Conservation (phyloP, 1,140 invertebrate species). For the Oppia nitens region DNA sequence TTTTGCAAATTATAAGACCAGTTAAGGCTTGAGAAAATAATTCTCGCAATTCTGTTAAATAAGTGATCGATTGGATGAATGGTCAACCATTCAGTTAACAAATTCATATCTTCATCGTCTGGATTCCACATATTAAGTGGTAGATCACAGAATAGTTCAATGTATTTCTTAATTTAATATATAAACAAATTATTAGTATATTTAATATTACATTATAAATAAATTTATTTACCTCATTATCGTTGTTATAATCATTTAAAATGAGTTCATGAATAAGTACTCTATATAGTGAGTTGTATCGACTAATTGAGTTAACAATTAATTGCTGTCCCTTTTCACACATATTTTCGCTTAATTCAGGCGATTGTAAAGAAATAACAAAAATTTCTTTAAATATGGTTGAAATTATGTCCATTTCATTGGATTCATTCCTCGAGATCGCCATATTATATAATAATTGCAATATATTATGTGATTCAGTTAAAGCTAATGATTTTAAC, state of each 20-base stretch:
- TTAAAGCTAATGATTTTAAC: slow-evolving; percentile 2
- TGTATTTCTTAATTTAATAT: not conserved
- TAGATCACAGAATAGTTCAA: slow-evolving; percentile 12
- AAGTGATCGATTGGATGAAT: not conserved
- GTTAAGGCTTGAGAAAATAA: slow-evolving; percentile 13
- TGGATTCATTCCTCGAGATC: slow-evolving; percentile 1
- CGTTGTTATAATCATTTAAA: not conserved
- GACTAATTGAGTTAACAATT: not conserved
- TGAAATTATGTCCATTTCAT: slow-evolving; percentile 10
- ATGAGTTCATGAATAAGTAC: not conserved
- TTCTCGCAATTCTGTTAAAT: slow-evolving; percentile 11
- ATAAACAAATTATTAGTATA: not conserved
- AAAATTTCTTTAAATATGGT: slow-evolving; percentile 10
- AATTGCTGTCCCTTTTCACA: not conserved
- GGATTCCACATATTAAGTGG: slow-evolving; percentile 6
- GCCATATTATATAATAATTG: slow-evolving; percentile 18
- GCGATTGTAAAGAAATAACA: slow-evolving; percentile 8
- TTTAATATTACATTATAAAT: too few species aligned
- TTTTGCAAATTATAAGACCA: slow-evolving; percentile 2
- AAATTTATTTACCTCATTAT: not conserved
- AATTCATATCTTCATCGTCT: slow-evolving; percentile 4
- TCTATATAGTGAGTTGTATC: not conserved
- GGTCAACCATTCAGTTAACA: slow-evolving; percentile 10
- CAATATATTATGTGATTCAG: slow-evolving; percentile 9
- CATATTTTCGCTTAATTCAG: slow-evolving; percentile 1